These are phyloP conservation scores for Yponomeuta plumbellus DNA, from an alignment of 2,888 invertebrate species.

Conservation along the genomic window DNA sequence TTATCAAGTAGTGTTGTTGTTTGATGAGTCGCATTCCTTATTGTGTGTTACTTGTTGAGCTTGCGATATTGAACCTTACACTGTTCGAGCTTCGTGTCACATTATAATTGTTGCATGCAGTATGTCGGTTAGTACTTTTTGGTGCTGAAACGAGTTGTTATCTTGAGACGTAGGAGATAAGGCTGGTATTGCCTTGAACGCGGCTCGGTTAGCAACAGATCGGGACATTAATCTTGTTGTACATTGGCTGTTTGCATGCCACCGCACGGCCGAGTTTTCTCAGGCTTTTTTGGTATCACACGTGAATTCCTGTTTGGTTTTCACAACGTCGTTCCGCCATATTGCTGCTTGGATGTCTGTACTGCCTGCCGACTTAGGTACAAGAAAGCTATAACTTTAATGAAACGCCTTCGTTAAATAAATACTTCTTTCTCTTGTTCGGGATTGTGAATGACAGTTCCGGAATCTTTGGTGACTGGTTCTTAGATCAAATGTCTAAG, in stretches of 20 bases:
- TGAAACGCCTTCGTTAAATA: background rate
- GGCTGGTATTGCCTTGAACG: constrained; percentile 5
- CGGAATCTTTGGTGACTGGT: background rate
- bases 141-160: background rate
- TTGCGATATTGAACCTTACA: background rate
- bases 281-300: constrained; percentile 38
- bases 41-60: background rate
- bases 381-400: background rate
- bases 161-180: constrained; percentile 1
- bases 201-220: constrained; percentile 13
- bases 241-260: constrained; percentile 26
- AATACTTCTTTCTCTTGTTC: background rate
- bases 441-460: background rate
- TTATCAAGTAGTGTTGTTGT: constrained; percentile 10
- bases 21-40: constrained; percentile 14
- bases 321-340: constrained; percentile 27
- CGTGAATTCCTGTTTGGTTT: constrained; percentile 29
- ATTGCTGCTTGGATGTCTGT: constrained; percentile 25
- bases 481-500: background rate
- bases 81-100: background rate
- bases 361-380: constrained; percentile 13
- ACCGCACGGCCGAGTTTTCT: constrained; percentile 36
- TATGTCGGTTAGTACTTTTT: background rate
- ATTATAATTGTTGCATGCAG: background rate
- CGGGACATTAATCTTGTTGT: constrained; percentile 20